Conservation (phyloP, 2,113 vertebrate species). For the Melanotaenia duboulayi region DNA sequence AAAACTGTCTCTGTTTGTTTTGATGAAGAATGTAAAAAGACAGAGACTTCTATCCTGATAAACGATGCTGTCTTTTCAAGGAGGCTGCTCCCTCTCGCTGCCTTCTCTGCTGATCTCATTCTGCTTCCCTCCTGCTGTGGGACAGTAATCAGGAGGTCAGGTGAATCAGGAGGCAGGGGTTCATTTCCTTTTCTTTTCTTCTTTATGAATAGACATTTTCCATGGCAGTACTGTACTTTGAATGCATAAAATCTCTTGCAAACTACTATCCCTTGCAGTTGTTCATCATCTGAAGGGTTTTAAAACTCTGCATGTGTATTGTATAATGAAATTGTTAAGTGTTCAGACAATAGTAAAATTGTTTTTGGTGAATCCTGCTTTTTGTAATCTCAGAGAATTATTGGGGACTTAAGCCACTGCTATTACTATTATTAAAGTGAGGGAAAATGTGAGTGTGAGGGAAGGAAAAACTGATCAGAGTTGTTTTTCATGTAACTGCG, state of each 20-base stretch:
- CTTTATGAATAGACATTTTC: slow-evolving; percentile 33
- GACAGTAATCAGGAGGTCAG: slow-evolving; percentile 32
- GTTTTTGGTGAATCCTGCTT: slow-evolving; percentile 1
- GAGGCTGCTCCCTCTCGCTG: background rate
- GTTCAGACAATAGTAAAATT: background rate
- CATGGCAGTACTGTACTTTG: slow-evolving; percentile 11
- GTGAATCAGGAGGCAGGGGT: slow-evolving; percentile 25
- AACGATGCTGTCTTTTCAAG: slow-evolving; percentile 13
- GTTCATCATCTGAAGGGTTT: slow-evolving; percentile 23
- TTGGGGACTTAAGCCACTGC: slow-evolving; percentile 18
- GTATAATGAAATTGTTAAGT: slow-evolving; percentile 32
- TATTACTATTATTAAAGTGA: background rate
- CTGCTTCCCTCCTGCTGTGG: slow-evolving; percentile 5
- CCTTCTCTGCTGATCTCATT: background rate
- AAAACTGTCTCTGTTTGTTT: slow-evolving; percentile 18
- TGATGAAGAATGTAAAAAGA: slow-evolving; percentile 18
- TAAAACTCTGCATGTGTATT: slow-evolving; percentile 18
- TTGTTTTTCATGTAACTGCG: background rate
- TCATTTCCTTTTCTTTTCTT: slow-evolving; percentile 43
- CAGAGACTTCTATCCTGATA: slow-evolving; percentile 22
- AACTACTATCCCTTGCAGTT: slow-evolving; percentile 2
- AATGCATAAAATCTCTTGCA: slow-evolving; percentile 9
- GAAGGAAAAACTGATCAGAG: background rate
- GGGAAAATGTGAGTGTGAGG: background rate
- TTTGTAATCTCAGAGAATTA: slow-evolving; percentile 2